These are phyloP conservation scores for Chascanopsetta lugubris DNA, from an alignment of 2,113 vertebrate species.

Conservation along the genomic window DNA sequence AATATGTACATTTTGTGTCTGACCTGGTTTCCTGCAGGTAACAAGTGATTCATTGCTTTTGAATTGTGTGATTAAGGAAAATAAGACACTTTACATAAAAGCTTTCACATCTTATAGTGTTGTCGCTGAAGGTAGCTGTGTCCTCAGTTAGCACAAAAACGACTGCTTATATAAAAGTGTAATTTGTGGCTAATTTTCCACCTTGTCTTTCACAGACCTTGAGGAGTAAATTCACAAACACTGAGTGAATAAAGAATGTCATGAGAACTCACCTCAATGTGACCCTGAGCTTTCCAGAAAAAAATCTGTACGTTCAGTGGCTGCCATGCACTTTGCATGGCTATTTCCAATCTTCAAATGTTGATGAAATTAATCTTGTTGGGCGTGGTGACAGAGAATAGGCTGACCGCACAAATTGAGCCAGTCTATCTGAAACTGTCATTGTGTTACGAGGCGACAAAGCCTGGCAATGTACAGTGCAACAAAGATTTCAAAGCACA, in stretches of 20 bases:
- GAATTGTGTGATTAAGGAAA: not conserved
- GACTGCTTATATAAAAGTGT: not conserved
- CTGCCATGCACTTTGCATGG: slow-evolving; percentile 49
- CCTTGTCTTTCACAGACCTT: not conserved
- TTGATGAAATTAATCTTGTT: slow-evolving; percentile 44
- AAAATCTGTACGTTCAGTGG: slow-evolving; percentile 41
- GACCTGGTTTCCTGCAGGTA: no score
- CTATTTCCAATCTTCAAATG: slow-evolving; percentile 53
- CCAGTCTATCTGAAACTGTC: slow-evolving; percentile 67
- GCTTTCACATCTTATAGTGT: no score
- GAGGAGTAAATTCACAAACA: not conserved
- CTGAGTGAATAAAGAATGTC: not conserved
- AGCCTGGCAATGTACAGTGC: slow-evolving; percentile 74
- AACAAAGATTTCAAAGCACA: slow-evolving; percentile 76
- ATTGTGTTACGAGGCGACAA: slow-evolving; percentile 73
- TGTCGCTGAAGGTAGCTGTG: no score
- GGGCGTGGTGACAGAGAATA: slow-evolving; percentile 43
- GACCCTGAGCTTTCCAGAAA: slow-evolving; percentile 41
- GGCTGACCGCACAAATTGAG: slow-evolving; percentile 72
- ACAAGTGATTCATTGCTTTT: no score
- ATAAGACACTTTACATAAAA: not conserved
- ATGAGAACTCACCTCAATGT: slow-evolving; percentile 59
- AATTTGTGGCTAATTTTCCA: not conserved
- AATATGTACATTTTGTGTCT: no score
- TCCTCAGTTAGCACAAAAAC: not conserved